phyloP scores from a whole-genome alignment of 2,113 vertebrate genomes.

The Sinocyclocheilus rhinocerous region DNA sequence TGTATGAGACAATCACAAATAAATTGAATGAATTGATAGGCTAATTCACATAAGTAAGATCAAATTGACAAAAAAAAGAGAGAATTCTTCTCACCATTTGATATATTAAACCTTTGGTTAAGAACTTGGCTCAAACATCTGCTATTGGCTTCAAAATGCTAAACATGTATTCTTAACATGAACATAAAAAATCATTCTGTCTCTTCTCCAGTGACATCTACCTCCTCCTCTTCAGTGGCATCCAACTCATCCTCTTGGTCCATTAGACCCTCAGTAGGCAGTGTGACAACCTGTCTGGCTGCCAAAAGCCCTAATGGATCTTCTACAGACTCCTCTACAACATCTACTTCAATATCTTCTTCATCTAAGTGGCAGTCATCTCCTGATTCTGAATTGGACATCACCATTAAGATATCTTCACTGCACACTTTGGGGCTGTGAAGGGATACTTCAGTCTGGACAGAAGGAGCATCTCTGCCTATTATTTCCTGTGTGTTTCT shows the following conservation, averaged over 20 bases:
- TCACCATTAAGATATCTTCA: not conserved
- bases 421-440: not conserved
- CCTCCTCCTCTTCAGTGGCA: constrained; percentile 61
- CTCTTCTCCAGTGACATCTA: constrained; percentile 69
- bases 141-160: not conserved
- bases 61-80: constrained; percentile 12
- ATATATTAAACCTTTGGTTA: not conserved
- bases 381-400: constrained; percentile 15
- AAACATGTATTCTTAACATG: not conserved
- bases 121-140: constrained; percentile 6
- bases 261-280: constrained; percentile 41
- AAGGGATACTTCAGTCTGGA: not conserved
- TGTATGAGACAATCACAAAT: not conserved
- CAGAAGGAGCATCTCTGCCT: constrained; percentile 1
- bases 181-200: constrained; percentile 43
- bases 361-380: constrained; percentile 31
- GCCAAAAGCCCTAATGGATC: not conserved
- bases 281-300: not conserved
- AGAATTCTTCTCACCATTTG: not conserved
- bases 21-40: not conserved
- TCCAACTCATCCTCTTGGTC: constrained; percentile 65
- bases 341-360: constrained; percentile 67
- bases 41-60: not conserved
- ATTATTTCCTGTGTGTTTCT: not conserved
- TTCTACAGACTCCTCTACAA: constrained; percentile 58